A percentile compares a stretch with the other conserved stretches of the same genome.
These are phyloP conservation scores for Oreotrochilus melanogaster DNA, from an alignment of 2,113 vertebrate genomes.

Conservation along the genomic window DNA sequence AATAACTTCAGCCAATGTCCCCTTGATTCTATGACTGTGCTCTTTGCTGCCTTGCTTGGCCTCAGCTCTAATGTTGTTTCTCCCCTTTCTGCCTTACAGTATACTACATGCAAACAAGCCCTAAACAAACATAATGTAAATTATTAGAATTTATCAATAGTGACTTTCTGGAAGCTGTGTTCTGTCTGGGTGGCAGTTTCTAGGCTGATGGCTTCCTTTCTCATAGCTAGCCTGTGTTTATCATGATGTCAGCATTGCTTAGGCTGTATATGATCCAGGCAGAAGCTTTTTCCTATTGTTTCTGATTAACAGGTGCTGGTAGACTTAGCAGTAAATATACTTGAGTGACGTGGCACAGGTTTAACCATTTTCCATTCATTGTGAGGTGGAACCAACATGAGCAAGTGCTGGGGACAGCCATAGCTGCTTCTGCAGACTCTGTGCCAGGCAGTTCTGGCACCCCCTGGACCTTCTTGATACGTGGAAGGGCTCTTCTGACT, in stretches of 20 bases:
- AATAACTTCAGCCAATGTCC: not conserved
- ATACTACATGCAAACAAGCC: not conserved
- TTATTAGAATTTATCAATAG: not conserved
- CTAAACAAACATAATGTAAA: not conserved
- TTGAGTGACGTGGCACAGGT: not conserved
- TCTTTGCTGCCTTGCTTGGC: not conserved
- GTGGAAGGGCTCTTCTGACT: not conserved
- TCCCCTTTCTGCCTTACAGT: not conserved
- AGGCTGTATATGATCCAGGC: not conserved
- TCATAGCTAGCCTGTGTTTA: not conserved
- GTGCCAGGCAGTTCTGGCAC: not conserved
- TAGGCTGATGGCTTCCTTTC: not conserved
- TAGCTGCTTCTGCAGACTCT: not conserved
- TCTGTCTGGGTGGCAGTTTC: not conserved
- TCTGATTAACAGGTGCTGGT: not conserved
- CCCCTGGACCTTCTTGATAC: rapidly evolving
- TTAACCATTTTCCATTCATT: not conserved
- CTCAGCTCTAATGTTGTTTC: not conserved
- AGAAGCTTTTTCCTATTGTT: not conserved
- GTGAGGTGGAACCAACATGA: no score
- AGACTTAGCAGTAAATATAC: not conserved
- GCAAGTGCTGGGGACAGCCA: no score
- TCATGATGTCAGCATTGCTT: not conserved
- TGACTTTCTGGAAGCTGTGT: not conserved
- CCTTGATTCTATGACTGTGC: not conserved